Base-by-base conservation (phyloP, 2,888 invertebrate genomes). In the Brenthis ino region DNA sequence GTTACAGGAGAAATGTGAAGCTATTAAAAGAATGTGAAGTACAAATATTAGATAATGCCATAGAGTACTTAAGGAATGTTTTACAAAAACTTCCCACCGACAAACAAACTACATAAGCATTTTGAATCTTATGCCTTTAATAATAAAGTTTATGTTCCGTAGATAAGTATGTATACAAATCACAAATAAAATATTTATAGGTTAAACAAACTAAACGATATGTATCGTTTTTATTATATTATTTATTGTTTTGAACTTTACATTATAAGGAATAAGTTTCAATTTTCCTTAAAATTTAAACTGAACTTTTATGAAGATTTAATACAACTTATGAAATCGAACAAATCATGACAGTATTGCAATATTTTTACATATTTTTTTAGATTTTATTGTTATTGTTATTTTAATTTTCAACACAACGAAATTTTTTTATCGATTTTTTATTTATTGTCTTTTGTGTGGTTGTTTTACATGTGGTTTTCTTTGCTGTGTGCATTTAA, bases 21-120 rank as follows among this genome's bases (percentile, higher is more conserved):
- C 78, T 89, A n/a, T 76, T 93, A 43, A 93, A 93, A 73, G 79
- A 88, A 77, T 87, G 87, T 70, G 93, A 93, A 87, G 84, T 89
- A 81, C 85, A 88, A 85, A 88, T 90, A 74, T 76, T 93, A 75
- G 85, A 91, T 55, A 82, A 84, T 82, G 88, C 89, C 84, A 89
- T 93, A 71, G 80, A 83, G 73, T 87, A 89, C 80, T 78, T 91
- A 76, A 83, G 84, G 64, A 78, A 80, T 54, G 78, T 79, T 71
- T 65, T 89, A 77, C 73, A 82, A 69, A 83, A 85, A 77, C 75
- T 88, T 71, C 80, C 87, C 81, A 72, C 81, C 81, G 70, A 63
- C 51, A 63, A 69, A 60, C 43, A 53, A 28, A 28, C 28, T 28
- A 28, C 4, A 48, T 57, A 61, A 65, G 68, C 50, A 65, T 57